These are phyloP conservation scores for Stichopus chloronotus DNA, from an alignment of 35 echinoderm and acorn worm genomes.

Conservation along the genomic window DNA sequence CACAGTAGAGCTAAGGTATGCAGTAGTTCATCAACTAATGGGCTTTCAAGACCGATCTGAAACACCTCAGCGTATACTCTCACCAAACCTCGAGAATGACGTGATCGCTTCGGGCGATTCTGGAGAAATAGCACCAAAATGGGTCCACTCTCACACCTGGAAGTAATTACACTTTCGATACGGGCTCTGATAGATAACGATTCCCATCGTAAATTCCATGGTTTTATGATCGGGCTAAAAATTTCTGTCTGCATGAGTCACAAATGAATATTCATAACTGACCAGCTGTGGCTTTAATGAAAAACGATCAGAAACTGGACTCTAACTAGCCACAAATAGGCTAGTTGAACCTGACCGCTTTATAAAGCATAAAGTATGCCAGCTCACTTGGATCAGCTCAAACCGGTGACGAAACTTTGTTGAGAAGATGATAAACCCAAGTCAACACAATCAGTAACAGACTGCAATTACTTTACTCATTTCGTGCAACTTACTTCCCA, in stretches of 20 bases:
- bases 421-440: too few species aligned
- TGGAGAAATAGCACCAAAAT: neutral
- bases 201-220: too few species aligned
- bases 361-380: too few species aligned
- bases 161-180: neutral
- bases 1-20: neutral
- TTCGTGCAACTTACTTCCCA: too few species aligned
- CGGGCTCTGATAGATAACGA: too few species aligned
- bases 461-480: too few species aligned
- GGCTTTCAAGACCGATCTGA: constrained; percentile 43
- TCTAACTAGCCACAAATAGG: too few species aligned
- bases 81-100: neutral
- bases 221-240: too few species aligned
- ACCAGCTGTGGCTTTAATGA: neutral
- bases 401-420: too few species aligned
- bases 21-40: constrained; percentile 39
- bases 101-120: neutral
- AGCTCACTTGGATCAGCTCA: too few species aligned
- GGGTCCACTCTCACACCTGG: neutral
- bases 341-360: too few species aligned
- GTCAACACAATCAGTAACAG: too few species aligned
- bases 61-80: neutral
- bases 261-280: neutral
- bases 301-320: neutral
- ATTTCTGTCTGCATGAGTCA: neutral